Base-by-base conservation (phyloP, 1,140 invertebrate genomes). In the Ptiloglossa arizonensis region DNA sequence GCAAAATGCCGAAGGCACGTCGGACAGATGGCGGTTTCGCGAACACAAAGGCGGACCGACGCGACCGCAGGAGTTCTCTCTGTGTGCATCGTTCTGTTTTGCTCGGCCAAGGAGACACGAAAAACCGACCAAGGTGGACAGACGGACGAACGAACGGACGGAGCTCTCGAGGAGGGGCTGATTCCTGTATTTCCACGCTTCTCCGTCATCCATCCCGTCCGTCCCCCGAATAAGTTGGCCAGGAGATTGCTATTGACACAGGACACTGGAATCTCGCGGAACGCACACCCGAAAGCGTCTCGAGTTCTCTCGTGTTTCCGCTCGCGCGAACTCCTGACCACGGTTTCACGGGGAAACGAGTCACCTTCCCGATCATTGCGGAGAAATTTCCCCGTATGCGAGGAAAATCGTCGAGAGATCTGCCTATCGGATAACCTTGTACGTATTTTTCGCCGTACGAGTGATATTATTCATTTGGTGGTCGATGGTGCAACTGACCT, bases 231-330 rank as follows among this genome's bases (percentile, higher is more conserved):
- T 59, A 73, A 68, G 64, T 56, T 46, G 38, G 19, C 41, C 57
- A 29, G 59, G 63, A 81, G 60, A 81, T 81, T 81, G 80, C 35
- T 81, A 79, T 81, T 79, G 80, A 81, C 80, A 81, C 56, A 81
- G 60, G 35, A 62, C 66, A 62, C 38, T 48, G 74, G 75, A 63
- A 80, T 80, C 64, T 69, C 38, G 29, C 38, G 52, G 24, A 41
- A 62, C 62, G 32, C 67, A 59, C 60, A 22, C 5, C 22, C 22
- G 56, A 60, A 8, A 62, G 2, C n/a, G 9, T 46, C 24, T 46
- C 38, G 22, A 52, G 19, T 11, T 15, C 46, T 54, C 19, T 29
- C 24, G 8, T 3, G 24, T 64, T 41, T 19, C n/a, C 24, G 9
- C 5, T 24, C 52, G 27, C 46, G 27, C n/a, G n/a, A n/a, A n/a